phyloP scores from a whole-genome alignment of 2,113 vertebrate genomes.

The Procavia capensis region DNA sequence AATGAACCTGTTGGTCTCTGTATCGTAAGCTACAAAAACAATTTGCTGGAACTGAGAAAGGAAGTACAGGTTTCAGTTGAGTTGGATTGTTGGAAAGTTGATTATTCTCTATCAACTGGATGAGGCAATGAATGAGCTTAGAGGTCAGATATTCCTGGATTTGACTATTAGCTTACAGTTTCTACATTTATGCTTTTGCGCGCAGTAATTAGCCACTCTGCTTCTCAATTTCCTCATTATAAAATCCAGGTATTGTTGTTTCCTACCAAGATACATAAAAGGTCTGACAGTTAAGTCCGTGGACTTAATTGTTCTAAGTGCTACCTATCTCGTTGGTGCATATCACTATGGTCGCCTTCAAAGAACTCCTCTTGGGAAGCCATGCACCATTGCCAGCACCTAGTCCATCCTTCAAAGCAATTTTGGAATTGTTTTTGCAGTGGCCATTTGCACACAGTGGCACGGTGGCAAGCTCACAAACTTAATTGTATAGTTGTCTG shows the following conservation, averaged over 20 bases:
- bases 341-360: too few relatives aligned
- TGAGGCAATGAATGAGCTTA: not conserved
- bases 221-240: not conserved
- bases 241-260: not conserved
- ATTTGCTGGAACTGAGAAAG: not conserved
- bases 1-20: constrained; percentile 14
- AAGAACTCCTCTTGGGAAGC: too few relatives aligned
- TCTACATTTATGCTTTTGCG: not conserved
- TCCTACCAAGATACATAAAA: not conserved
- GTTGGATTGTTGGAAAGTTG: not conserved
- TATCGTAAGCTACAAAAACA: constrained; percentile 20
- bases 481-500: too few relatives aligned
- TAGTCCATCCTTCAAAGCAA: too few relatives aligned
- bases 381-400: too few relatives aligned
- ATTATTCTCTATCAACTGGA: not conserved
- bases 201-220: not conserved
- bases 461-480: too few relatives aligned
- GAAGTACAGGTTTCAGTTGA: constrained; percentile 5
- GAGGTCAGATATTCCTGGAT: not conserved
- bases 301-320: too few relatives aligned
- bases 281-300: too few relatives aligned
- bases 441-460: too few relatives aligned
- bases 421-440: too few relatives aligned
- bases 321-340: too few relatives aligned
- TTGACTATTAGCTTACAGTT: not conserved